Conservation (phyloP, 2,113 vertebrate species). For the Machaerirhynchus nigripectus region DNA sequence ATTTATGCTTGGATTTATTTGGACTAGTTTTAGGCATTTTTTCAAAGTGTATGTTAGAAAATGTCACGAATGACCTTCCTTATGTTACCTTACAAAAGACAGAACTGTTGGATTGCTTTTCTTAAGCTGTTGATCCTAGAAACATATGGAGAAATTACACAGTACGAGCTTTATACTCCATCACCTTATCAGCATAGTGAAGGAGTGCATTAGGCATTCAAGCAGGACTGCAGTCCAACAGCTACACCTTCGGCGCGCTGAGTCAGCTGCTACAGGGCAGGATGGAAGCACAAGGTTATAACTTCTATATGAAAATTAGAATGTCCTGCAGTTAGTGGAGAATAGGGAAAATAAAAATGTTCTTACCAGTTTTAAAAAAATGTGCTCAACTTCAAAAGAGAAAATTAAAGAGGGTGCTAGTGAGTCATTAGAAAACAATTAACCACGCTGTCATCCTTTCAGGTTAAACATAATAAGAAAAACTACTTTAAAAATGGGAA, state of each 20-base stretch:
- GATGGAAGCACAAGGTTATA: conserved; percentile 15
- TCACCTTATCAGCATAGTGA: conserved; percentile 48
- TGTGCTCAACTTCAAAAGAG: neutral
- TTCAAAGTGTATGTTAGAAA: neutral
- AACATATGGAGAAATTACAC: conserved; percentile 49
- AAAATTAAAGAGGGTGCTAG: neutral
- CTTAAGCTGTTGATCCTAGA: conserved; percentile 46
- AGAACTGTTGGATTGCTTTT: conserved; percentile 2
- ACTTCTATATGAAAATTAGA: conserved; percentile 16
- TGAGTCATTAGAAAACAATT: neutral
- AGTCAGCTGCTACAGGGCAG: conserved; percentile 22
- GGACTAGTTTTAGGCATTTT: neutral
- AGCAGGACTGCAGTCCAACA: conserved; percentile 28
- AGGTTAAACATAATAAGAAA: neutral
- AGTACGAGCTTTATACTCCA: conserved; percentile 27
- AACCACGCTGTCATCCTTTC: neutral
- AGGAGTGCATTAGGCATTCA: conserved; percentile 21
- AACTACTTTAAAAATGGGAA: neutral
- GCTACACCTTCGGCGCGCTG: conserved; percentile 18
- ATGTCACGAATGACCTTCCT: conserved; percentile 7
- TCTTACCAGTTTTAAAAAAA: conserved; percentile 30
- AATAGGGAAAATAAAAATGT: conserved; percentile 17
- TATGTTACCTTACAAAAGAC: neutral
- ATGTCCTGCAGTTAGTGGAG: neutral
- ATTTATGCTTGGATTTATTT: neutral